Conservation (phyloP, 2,797 vertebrate genomes). For the Trachops cirrhosus region DNA sequence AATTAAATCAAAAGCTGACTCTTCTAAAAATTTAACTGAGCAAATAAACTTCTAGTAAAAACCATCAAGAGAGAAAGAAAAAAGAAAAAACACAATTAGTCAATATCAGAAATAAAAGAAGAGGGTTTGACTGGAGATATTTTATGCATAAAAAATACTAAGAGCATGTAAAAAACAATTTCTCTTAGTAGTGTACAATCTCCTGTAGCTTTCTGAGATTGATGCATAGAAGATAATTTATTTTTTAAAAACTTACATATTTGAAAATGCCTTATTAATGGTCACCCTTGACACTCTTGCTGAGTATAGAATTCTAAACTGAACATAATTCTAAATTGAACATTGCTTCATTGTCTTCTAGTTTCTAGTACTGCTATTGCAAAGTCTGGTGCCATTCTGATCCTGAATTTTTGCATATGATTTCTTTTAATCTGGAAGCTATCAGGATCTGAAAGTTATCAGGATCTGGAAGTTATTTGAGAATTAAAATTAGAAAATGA, state of each 20-base stretch:
- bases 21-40: background rate
- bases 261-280: background rate
- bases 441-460: background rate
- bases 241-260: background rate
- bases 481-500: background rate
- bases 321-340: background rate
- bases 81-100: background rate
- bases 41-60: background rate
- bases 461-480: background rate
- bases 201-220: background rate
- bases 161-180: slow-evolving; percentile 1
- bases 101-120: background rate
- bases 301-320: background rate
- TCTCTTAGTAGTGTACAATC: background rate
- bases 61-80: background rate
- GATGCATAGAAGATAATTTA: background rate
- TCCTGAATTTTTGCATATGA: background rate
- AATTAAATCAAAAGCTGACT: background rate
- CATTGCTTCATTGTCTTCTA: background rate
- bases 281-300: background rate
- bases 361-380: background rate
- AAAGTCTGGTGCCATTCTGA: background rate
- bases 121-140: background rate
- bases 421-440: background rate
- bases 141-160: background rate